These are phyloP conservation scores for Idaea dimidiata DNA, from an alignment of 2,888 invertebrate species.

Conservation along the genomic window DNA sequence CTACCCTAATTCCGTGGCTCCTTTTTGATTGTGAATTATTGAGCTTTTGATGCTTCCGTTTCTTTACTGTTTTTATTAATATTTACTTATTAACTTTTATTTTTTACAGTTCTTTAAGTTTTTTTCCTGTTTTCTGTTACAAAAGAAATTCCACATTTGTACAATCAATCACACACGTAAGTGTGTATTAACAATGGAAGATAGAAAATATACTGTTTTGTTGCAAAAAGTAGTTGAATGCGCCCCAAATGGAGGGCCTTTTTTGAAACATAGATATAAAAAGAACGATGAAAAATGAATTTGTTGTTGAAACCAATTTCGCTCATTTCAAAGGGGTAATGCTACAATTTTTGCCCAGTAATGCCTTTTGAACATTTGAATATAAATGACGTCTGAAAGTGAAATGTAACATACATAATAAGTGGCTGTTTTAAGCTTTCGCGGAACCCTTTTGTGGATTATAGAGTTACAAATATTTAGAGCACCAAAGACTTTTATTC, in stretches of 20 bases:
- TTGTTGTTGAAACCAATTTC: constrained; percentile 63
- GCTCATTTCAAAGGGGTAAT: constrained; percentile 74
- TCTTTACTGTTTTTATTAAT: constrained; percentile 64
- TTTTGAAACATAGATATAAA: constrained; percentile 32
- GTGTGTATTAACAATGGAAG: neutral
- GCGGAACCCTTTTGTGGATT: constrained; percentile 77
- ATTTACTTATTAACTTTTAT: constrained; percentile 57
- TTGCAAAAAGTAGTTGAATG: constrained; percentile 2
- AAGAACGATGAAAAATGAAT: constrained; percentile 50
- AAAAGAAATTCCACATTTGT: neutral
- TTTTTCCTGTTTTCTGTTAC: neutral
- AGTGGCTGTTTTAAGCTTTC: constrained; percentile 80
- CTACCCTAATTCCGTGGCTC: constrained; percentile 75
- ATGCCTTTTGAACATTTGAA: constrained; percentile 80
- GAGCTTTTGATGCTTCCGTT: constrained; percentile 72
- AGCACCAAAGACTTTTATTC: constrained; percentile 6
- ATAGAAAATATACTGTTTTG: constrained; percentile 2
- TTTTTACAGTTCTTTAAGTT: constrained; percentile 11
- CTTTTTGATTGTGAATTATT: constrained; percentile 78
- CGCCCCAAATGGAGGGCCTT: constrained; percentile 17
- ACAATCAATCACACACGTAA: constrained; percentile 3
- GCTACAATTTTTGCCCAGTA: constrained; percentile 78
- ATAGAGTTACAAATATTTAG: constrained; percentile 49
- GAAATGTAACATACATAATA: constrained; percentile 82
- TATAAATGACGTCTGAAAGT: constrained; percentile 81